Evolutionary conservation across 2,113 vertebrate genomes (phyloP).

Genomic region (Telmatochromis brachygnathus): DNA sequence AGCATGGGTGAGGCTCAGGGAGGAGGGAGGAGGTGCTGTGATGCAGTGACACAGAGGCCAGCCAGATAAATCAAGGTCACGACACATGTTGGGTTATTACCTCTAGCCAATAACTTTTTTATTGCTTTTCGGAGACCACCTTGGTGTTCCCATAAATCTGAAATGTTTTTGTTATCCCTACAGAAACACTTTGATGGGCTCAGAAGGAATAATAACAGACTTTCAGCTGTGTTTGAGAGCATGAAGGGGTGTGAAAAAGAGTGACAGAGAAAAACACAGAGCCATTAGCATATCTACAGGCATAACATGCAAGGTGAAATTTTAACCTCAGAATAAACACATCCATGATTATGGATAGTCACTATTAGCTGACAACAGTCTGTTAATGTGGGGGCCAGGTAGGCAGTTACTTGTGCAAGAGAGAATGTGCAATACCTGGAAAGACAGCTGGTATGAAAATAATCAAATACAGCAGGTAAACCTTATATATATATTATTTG

Average conservation of each 20-base stretch:
- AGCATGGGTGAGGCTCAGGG: conserved; percentile 59
- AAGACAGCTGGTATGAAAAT: background rate
- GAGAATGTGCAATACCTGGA: background rate
- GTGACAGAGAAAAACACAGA: background rate
- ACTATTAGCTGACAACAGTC: background rate
- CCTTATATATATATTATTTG: background rate
- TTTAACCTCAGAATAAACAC: background rate
- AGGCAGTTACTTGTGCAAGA: background rate
- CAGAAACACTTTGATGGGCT: conserved; percentile 11
- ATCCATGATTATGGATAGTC: background rate
- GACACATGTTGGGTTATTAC: conserved; percentile 60
- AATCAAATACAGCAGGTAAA: background rate
- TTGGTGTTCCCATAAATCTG: conserved; percentile 55
- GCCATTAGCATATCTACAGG: background rate
- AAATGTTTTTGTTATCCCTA: conserved; percentile 49
- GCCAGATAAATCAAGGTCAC: conserved; percentile 68
- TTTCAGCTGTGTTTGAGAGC: background rate
- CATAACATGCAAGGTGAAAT: background rate
- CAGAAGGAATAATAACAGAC: background rate
- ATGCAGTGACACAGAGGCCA: conserved; percentile 52
- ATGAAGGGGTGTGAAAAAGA: background rate
- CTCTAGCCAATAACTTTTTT: conserved; percentile 67
- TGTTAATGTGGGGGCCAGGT: background rate
- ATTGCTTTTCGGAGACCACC: conserved; percentile 66
- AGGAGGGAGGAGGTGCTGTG: conserved; percentile 44